Conservation (phyloP, 2,113 vertebrate genomes). For the Periophthalmus modestus region DNA sequence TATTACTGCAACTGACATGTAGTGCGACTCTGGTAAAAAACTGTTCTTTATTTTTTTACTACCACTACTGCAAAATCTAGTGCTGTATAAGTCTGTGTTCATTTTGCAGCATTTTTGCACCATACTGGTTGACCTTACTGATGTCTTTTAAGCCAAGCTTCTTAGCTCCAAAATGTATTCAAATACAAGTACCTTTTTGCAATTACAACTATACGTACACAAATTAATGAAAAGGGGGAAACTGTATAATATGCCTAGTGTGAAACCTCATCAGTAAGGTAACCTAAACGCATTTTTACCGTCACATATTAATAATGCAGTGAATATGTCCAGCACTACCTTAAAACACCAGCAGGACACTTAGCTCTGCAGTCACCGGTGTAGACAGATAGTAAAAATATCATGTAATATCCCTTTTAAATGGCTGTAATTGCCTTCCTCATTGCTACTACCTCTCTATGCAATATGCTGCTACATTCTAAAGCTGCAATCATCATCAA, state of each 20-base stretch:
- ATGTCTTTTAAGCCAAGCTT: too few species aligned
- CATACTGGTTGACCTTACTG: too few species aligned
- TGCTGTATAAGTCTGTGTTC: too few species aligned
- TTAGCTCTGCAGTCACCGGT: not conserved
- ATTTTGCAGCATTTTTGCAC: too few species aligned
- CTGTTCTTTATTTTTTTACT: too few species aligned
- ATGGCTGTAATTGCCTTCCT: constrained; percentile 4
- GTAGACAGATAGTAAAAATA: not conserved
- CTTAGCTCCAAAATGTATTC: too few species aligned
- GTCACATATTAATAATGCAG: not conserved
- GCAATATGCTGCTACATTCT: constrained; percentile 60
- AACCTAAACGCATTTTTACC: not conserved
- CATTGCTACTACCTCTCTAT: constrained; percentile 22
- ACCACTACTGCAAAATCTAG: too few species aligned
- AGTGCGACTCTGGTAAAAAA: too few species aligned
- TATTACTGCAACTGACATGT: too few species aligned
- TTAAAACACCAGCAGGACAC: constrained; percentile 2
- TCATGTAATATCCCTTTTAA: constrained; percentile 1
- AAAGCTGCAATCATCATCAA: constrained; percentile 68
- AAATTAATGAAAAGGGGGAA: not conserved
- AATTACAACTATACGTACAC: not conserved
- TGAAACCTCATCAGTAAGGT: not conserved
- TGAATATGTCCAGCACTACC: not conserved
- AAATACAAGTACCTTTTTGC: not conserved
- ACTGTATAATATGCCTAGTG: not conserved